Base-by-base conservation (phyloP, 2,113 vertebrate species). In the Crotophaga sulcirostris region DNA sequence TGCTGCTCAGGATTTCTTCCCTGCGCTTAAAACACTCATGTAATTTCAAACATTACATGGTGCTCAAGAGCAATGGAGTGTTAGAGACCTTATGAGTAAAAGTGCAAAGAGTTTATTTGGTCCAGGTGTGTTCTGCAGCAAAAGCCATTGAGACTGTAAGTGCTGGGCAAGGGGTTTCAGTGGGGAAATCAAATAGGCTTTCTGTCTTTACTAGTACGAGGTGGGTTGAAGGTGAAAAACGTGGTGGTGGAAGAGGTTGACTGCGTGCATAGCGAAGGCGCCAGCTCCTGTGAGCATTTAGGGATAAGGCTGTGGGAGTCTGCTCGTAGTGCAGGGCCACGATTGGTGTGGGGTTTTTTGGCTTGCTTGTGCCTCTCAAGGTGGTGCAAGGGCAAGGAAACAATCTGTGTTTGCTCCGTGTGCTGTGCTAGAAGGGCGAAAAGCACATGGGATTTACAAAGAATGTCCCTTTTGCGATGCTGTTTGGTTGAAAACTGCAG, bases 21-120 rank as follows among this genome's bases (percentile, higher is more conserved):
- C 38, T 49, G 40, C 8, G 0, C 28, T n/a, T 78, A 7, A 40
- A 75, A 51, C 17, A 13, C 3, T 18, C 0, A 0, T 28, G 44
- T 4, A 0, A 0, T 23, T 83, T 86, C 42, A 55, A 21, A 28
- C 8, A 2, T 6, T 17, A 10, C 38, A 9, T 6, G 23, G 40
- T 3, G 3, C 66, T 79, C 52, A 38, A 31, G 31, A 73, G 23
- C 63, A 85, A 31, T 6, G 9, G 70, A 80, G 19, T 13, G 0
- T 49, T 49, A 49, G 47, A 73, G 19, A 64, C 20, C 4, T 7
- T n/a, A 2, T 56, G 56, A 24, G 23, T 58, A 49, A 47, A 24
- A 49, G 47, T 49, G 8, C 9, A 17, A 68, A 26, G 33, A 24
- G 16, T 40, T 73, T 45, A 3, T 59, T 25, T 63, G 45, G 55